Evolutionary conservation across 2,113 vertebrate species (phyloP), one percentile per base, ranked within the genome.

Genomic region (Amblyopsis rosae): DNA sequence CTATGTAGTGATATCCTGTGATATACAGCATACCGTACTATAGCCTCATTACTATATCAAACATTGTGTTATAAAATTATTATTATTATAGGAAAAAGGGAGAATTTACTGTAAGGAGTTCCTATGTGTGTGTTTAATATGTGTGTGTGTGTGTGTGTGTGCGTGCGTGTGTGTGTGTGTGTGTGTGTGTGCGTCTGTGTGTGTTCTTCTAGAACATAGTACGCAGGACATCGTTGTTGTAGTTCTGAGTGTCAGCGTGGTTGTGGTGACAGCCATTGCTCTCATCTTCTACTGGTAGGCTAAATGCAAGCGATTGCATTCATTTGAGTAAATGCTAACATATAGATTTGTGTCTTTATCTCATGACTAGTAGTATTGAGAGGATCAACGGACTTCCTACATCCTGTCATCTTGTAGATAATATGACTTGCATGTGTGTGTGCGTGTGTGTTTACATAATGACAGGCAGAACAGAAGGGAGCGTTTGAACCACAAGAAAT

Each of bases 271-370:
- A 8, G 76, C 91, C 74, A 92, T 96, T 5, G 95, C 95, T 13
- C 90, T 98, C 48, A 88, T 98, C 81, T 92, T 98, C 80, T 92
- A 97, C 85, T 94, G 95, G 97, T 99, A 26, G 26, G 26, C 26
- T 26, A 93, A 81, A 60, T n/a, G 12, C 26, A 69, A 10, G 41
- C 59, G 5, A 26, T 19, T 9, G 6, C 9, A 59, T 12, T 9
- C 19, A 59, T 26, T 11, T 26, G 1, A 15, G 13, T 9, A 51
- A 51, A 12, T 9, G 16, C 19, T 19, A 32, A 32, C 19, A 59
- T 59, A 6, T 15, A 12, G 1, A 59, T 59, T 59, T 19, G 9
- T 17, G 54, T 56, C n/a, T 12, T 56, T 56, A 17, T 9, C 26
- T 26, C 16, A 15, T 56, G 54, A n/a, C 16, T 17, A 16, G 17